These are phyloP conservation scores for Heliconius eleuchia DNA, from an alignment of 1,140 invertebrate genomes.

Conservation along the genomic window DNA sequence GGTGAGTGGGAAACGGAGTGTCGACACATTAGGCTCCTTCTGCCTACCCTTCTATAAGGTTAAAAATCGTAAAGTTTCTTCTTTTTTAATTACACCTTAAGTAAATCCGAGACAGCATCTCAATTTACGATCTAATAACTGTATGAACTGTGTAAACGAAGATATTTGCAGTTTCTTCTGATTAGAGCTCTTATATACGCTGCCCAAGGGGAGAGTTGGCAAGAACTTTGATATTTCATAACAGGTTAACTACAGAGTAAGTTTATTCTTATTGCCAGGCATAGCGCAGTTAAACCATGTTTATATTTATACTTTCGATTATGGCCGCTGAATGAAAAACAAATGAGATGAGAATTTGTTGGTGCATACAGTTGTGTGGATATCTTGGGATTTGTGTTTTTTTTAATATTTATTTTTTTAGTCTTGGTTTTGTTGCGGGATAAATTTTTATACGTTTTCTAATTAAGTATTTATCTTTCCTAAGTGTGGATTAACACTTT, in stretches of 20 bases:
- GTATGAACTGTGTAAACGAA: constrained; percentile 4
- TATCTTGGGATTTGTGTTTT: background rate
- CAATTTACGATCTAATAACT: constrained; percentile 3
- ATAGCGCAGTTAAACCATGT: constrained; percentile 65
- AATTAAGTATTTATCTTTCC: no score
- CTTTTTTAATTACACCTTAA: background rate
- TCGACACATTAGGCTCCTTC: no score
- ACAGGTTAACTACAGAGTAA: constrained; percentile 61
- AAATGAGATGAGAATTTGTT: constrained; percentile 79
- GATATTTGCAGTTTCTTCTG: constrained; percentile 16
- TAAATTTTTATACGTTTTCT: background rate
- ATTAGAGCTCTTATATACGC: constrained; percentile 19
- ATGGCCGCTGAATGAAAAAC: constrained; percentile 76
- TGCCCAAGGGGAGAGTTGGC: constrained; percentile 15
- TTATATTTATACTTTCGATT: constrained; percentile 81
- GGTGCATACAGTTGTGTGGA: constrained; percentile 49
- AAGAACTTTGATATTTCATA: constrained; percentile 60
- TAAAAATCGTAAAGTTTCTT: no score
- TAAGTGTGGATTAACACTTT: no score
- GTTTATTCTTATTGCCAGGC: constrained; percentile 76
- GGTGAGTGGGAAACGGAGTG: no score
- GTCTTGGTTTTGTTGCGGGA: background rate
- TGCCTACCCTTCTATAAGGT: no score
- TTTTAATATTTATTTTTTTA: background rate
- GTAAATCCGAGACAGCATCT: background rate